These are phyloP conservation scores for Osmerus mordax DNA, from an alignment of 2,113 vertebrate genomes.

Conservation along the genomic window DNA sequence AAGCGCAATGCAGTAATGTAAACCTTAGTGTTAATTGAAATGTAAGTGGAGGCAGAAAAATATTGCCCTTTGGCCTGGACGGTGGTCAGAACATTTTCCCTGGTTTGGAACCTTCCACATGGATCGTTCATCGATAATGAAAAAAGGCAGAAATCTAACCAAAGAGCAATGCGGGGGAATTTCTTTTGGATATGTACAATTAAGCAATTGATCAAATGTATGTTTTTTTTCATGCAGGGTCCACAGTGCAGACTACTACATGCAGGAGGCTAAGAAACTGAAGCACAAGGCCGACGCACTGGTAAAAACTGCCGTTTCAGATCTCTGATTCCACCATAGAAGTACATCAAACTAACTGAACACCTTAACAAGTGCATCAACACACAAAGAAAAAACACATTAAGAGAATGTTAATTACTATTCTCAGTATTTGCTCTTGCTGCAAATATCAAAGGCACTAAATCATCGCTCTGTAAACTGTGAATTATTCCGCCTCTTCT, in stretches of 20 bases:
- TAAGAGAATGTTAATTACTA: too few species aligned
- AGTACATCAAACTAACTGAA: neutral
- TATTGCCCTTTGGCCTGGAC: too few species aligned
- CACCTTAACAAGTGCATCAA: neutral
- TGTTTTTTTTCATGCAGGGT: slow-evolving; percentile 66
- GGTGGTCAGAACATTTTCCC: too few species aligned
- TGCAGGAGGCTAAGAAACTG: slow-evolving; percentile 94
- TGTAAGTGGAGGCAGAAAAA: too few species aligned
- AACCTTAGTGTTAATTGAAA: too few species aligned
- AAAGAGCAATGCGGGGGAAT: too few species aligned
- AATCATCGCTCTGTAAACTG: neutral
- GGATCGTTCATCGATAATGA: too few species aligned
- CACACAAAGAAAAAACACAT: neutral
- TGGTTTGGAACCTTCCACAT: too few species aligned
- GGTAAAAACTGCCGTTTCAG: slow-evolving; percentile 68
- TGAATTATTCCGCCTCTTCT: neutral
- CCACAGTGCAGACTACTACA: slow-evolving; percentile 90
- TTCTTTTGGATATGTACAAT: neutral
- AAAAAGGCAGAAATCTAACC: too few species aligned
- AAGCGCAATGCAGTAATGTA: too few species aligned
- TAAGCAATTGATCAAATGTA: neutral
- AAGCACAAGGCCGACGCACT: slow-evolving; percentile 95
- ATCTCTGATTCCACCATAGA: neutral
- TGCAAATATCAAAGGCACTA: neutral
- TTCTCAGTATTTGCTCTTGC: neutral